Evolutionary conservation across 2,888 invertebrate species (phyloP), one percentile per base, ranked within the genome.

Genomic region (Peribatodes rhomboidaria): DNA sequence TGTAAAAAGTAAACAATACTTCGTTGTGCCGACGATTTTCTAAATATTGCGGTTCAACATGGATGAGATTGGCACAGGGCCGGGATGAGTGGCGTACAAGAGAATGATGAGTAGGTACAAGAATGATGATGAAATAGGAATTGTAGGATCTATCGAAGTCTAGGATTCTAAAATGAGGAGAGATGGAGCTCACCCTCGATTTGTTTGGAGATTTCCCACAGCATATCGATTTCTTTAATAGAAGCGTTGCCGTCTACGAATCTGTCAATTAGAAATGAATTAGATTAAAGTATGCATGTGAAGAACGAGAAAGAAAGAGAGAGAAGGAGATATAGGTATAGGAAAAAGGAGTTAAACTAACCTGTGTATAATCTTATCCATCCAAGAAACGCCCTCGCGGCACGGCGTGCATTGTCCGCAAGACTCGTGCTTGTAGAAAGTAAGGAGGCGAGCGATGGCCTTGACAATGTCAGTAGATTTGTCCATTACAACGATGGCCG

Each of bases 341-440:
- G 9, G 13, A 13, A 20, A 27, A n/a, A 1, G 50, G 8, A 8
- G 1, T 18, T 13, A 42, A 18, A 27, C 61, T 18, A 0, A 95
- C 87, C 96, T 94, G 79, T 94, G 92, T 60, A 94, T 94, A 61
- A 94, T 94, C 93, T 98, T 98, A 88, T 97, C 96, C 97, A 99
- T 98, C 99, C 99, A 99, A 16, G 95, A 95, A 70, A 98, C 97
- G 44, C 99, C 99, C 93, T 99, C 99, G 68, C 99, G 95, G 87
- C 99, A 99, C 8, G 99, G 99, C 66, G 99, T 99, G 89, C 99
- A 99, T 93, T 99, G 99, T 2, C 99, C 99, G 86, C 99, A 99
- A 42, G 98, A 99, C 93, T 99, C 99, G 88, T 99, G 99, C 86
- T 99, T 99, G 94, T 99, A 99, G 94, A 99, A 99, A 92, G 97